phyloP scores from a whole-genome alignment of 2,888 invertebrate species.

The Argyresthia goedartella region DNA sequence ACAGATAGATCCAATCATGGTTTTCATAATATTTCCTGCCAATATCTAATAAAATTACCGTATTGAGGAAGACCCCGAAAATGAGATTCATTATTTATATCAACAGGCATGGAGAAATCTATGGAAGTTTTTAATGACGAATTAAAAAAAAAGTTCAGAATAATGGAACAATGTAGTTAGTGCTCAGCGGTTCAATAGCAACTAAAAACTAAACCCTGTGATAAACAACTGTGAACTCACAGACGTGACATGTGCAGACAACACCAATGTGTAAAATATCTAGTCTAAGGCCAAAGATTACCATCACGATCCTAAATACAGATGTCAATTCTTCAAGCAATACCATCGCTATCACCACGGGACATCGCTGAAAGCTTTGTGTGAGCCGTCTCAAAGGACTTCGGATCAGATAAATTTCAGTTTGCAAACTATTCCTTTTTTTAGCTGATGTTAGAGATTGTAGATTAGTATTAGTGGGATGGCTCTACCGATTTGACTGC shows the following conservation, averaged over 20 bases:
- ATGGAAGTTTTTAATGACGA: too few relatives aligned
- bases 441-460: neutral
- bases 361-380: slow-evolving; percentile 44
- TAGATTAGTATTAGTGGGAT: neutral
- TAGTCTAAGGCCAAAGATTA: neutral
- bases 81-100: neutral
- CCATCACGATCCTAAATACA: slow-evolving; percentile 29
- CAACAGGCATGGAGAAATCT: too few relatives aligned
- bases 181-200: too few relatives aligned
- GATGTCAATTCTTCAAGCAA: slow-evolving; percentile 40
- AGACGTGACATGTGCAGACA: too few relatives aligned
- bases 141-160: too few relatives aligned
- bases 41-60: neutral
- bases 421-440: slow-evolving; percentile 47
- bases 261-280: too few relatives aligned
- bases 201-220: too few relatives aligned
- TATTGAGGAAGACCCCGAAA: neutral
- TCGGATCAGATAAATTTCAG: slow-evolving; percentile 49
- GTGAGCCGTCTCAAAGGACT: slow-evolving; percentile 29
- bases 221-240: too few relatives aligned
- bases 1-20: too few relatives aligned
- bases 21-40: too few relatives aligned
- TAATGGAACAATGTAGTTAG: too few relatives aligned
- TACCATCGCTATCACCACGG: slow-evolving; percentile 32
- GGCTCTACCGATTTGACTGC: neutral